Evolutionary conservation across 2,113 vertebrate genomes (phyloP), one percentile per base, ranked within the genome.

Genomic region (Aptenodytes patagonicus): DNA sequence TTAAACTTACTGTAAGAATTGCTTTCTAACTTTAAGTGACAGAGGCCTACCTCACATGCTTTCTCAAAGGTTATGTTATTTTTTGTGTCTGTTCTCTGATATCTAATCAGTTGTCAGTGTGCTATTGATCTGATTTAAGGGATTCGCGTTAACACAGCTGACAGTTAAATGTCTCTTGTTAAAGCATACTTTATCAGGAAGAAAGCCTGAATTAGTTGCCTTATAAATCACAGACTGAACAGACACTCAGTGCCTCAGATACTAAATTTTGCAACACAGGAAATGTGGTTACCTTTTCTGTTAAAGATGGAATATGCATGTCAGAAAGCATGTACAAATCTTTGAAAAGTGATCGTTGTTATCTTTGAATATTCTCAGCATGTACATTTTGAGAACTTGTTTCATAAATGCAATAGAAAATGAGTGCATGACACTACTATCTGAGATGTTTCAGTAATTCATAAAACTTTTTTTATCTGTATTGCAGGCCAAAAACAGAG

Each of bases 401-500:
- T 83, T 80, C 9, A 11, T 87, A 89, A 82, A 38, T 73, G 55
- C 58, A 18, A 10, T 38, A 60, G 29, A 44, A 76, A 64, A 32
- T 60, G 3, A 49, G 22, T 31, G 31, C 32, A 8, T 64, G 44
- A 36, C 4, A 0, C 10, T 54, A 7, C 28, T 26, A 1, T 52
- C 20, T 10, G 47, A 65, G 34, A 36, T 0, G 1, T 66, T 71
- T 71, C 52, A 31, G 19, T 79, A 42, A 94, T 73, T 72, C 13
- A 7, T 65, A 62, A 83, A 46, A 51, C 13, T 36, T 64, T 51
- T 95, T 86, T 64, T 91, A 60, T 94, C 83, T 96, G 73, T 96
- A 8, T 97, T 97, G 86, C 98, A 99, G 99, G 97, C 98, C 71
- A 99, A 99, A 98, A 99, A 99, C 98, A 98, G 99, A 97, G 99